phyloP scores from a whole-genome alignment of 2,888 invertebrate species.

The Ernsta delagoae region DNA sequence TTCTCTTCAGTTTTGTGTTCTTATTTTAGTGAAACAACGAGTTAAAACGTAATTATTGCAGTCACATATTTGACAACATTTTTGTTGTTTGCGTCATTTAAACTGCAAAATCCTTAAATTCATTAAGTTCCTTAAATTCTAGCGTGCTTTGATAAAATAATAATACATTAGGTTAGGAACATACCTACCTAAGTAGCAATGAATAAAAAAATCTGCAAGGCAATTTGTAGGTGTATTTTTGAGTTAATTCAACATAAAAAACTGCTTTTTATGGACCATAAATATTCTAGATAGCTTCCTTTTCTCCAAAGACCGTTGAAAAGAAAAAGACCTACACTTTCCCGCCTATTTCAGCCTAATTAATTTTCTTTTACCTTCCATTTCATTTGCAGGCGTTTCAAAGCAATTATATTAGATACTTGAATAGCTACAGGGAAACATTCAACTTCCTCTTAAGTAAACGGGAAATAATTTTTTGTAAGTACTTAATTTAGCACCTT shows the following conservation, averaged over 20 bases:
- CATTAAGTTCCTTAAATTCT: too few species aligned
- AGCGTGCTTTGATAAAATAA: too few species aligned
- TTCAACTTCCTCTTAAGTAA: slow-evolving; percentile 31
- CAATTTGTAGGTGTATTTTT: slow-evolving; percentile 22
- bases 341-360: slow-evolving; percentile 32
- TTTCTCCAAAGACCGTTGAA: slow-evolving; percentile 31
- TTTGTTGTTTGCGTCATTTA: too few species aligned
- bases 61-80: too few species aligned
- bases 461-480: slow-evolving; percentile 18
- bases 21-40: not conserved
- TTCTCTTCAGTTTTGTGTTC: not conserved
- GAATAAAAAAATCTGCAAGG: slow-evolving; percentile 15
- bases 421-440: slow-evolving; percentile 28
- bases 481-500: slow-evolving; percentile 14
- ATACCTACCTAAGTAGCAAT: not conserved
- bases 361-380: slow-evolving; percentile 35
- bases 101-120: too few species aligned
- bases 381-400: slow-evolving; percentile 34
- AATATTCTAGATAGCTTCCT: slow-evolving; percentile 26
- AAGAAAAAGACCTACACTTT: slow-evolving; percentile 33
- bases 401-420: slow-evolving; percentile 30
- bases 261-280: slow-evolving; percentile 26
- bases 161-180: too few species aligned
- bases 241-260: slow-evolving; percentile 21
- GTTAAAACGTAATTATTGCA: too few species aligned